These are phyloP conservation scores for Tenualosa thibaudeaui DNA, from an alignment of 2,797 vertebrate species.

Conservation along the genomic window DNA sequence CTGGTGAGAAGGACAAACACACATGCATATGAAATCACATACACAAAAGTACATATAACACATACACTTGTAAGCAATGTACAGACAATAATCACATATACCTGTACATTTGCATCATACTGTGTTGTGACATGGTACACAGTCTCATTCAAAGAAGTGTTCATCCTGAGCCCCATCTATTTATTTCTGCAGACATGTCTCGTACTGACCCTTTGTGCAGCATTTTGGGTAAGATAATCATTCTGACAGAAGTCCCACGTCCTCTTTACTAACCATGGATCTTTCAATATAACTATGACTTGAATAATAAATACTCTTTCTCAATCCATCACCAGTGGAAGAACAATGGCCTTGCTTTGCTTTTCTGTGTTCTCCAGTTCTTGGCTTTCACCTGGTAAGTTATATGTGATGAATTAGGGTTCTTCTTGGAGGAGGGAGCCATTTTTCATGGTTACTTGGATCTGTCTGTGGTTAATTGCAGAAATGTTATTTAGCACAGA, in stretches of 20 bases:
- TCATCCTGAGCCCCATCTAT: background rate
- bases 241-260: background rate
- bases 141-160: too few relatives aligned
- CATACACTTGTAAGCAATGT: background rate
- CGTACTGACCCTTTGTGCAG: constrained; percentile 81
- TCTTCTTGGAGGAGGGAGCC: background rate
- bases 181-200: constrained; percentile 76
- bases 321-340: constrained; percentile 72
- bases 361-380: constrained; percentile 88
- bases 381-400: constrained; percentile 87
- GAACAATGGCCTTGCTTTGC: constrained; percentile 77
- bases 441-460: background rate
- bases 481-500: background rate
- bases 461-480: background rate
- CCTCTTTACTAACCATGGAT: background rate
- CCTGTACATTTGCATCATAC: too few relatives aligned
- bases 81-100: too few relatives aligned
- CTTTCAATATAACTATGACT: background rate
- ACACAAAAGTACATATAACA: constrained; percentile 32
- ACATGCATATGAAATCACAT: constrained; percentile 19
- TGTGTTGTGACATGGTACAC: too few relatives aligned
- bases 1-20: constrained; percentile 73
- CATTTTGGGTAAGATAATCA: constrained; percentile 84
- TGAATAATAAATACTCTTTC: background rate
- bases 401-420: background rate